Conservation (phyloP, 1,140 invertebrate species). For the Teleogryllus occipitalis region DNA sequence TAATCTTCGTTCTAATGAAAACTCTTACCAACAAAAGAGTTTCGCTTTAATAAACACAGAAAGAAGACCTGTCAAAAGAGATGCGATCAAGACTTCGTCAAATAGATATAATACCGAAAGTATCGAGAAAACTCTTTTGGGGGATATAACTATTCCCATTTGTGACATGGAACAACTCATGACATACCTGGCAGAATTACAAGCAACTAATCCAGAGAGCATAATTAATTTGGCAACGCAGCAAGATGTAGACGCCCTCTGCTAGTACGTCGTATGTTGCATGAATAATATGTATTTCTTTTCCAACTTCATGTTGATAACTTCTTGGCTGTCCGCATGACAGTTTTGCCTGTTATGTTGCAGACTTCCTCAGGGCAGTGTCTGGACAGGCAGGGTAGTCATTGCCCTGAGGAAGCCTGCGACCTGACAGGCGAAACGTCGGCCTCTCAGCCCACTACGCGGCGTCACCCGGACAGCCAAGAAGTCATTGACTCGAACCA, state of each 20-base stretch:
- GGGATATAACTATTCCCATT: not conserved
- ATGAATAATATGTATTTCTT: too few species aligned
- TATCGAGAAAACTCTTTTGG: not conserved
- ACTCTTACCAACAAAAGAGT: not conserved
- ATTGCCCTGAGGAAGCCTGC: too few species aligned
- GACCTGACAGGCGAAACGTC: too few species aligned
- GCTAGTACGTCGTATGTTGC: constrained; percentile 22
- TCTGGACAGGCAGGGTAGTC: too few species aligned
- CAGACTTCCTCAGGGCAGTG: too few species aligned
- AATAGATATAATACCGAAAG: not conserved
- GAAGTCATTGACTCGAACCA: too few species aligned
- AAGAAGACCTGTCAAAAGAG: not conserved
- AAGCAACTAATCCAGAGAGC: constrained; percentile 33
- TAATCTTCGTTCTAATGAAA: not conserved
- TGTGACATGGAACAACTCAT: constrained; percentile 32
- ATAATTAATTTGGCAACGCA: constrained; percentile 23
- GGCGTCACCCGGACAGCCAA: too few species aligned
- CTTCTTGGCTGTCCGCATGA: too few species aligned
- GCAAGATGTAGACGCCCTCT: constrained; percentile 25
- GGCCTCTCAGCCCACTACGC: too few species aligned
- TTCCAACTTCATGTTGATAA: too few species aligned
- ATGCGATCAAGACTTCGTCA: not conserved
- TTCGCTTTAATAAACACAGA: not conserved
- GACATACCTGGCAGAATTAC: constrained; percentile 30
- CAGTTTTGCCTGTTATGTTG: too few species aligned